A percentile compares a stretch with the other conserved stretches of the same genome.
phyloP scores from a whole-genome alignment of 2,113 vertebrate genomes.

The Syngnathus floridae region DNA sequence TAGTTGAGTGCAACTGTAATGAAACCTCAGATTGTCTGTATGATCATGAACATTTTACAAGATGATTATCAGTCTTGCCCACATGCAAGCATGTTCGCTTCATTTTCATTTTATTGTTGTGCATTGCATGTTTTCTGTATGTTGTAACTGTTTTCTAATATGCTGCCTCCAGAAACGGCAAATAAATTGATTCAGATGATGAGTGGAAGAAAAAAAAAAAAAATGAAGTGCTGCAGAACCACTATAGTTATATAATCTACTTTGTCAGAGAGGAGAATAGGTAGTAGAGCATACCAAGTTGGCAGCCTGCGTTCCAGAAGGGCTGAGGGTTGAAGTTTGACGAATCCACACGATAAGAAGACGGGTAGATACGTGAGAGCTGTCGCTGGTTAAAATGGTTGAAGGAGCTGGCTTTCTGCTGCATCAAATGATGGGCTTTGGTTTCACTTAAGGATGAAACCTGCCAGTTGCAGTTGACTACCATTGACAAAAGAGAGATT shows the following conservation, averaged over 20 bases:
- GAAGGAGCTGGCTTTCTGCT: constrained; percentile 83
- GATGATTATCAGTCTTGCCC: too few relatives aligned
- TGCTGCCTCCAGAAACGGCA: too few relatives aligned
- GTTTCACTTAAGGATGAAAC: constrained; percentile 96
- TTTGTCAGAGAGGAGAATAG: neutral
- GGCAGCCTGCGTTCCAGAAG: constrained; percentile 95
- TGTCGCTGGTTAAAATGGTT: constrained; percentile 90
- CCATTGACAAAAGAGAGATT: neutral
- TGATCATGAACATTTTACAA: too few relatives aligned
- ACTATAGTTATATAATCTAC: neutral
- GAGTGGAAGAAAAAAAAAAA: too few relatives aligned
- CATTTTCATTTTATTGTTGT: too few relatives aligned
- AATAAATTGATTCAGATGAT: too few relatives aligned
- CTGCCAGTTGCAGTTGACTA: constrained; percentile 85
- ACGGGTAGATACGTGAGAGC: constrained; percentile 92
- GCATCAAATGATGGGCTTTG: constrained; percentile 90
- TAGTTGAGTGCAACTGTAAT: constrained; percentile 91
- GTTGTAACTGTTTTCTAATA: too few relatives aligned
- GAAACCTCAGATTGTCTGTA: constrained; percentile 3
- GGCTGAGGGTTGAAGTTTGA: constrained; percentile 98
- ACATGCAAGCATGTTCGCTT: too few relatives aligned
- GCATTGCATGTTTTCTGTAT: too few relatives aligned
- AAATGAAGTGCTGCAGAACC: neutral
- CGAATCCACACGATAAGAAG: constrained; percentile 92
- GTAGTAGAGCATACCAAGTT: constrained; percentile 75